These are phyloP conservation scores for Mormyrus hasselquistii DNA, from an alignment of 2,797 vertebrate genomes.

Conservation along the genomic window DNA sequence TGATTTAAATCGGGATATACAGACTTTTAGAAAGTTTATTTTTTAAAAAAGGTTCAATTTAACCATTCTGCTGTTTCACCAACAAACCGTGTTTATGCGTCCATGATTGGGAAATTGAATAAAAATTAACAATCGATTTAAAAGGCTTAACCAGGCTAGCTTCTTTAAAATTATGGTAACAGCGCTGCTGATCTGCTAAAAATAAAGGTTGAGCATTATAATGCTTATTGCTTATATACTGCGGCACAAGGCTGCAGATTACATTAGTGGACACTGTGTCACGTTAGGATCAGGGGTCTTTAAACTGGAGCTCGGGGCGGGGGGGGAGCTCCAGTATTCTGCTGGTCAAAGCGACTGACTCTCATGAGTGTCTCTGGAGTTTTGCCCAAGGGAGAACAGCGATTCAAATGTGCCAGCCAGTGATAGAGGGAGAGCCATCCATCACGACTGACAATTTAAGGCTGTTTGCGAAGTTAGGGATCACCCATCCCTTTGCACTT, in stretches of 20 bases:
- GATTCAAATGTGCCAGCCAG: constrained; percentile 69
- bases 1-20: neutral
- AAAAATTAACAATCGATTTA: neutral
- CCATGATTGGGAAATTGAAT: neutral
- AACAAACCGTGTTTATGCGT: neutral
- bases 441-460: constrained; percentile 73
- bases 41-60: neutral
- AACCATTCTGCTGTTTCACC: neutral
- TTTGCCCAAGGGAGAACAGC: neutral
- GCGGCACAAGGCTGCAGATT: neutral
- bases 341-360: neutral
- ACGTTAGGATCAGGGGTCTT: neutral
- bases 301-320: neutral
- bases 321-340: neutral
- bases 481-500: constrained; percentile 47
- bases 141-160: neutral
- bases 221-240: neutral
- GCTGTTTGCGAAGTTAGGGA: constrained; percentile 62
- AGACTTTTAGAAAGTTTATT: neutral
- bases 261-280: neutral
- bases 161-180: neutral
- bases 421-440: constrained; percentile 66
- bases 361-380: neutral
- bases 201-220: neutral
- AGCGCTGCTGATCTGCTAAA: neutral